Percentiles rank a stretch among this genome's conserved stretches.
phyloP scores from a whole-genome alignment of 1,140 invertebrate genomes.

The Brachionus plicatilis region DNA sequence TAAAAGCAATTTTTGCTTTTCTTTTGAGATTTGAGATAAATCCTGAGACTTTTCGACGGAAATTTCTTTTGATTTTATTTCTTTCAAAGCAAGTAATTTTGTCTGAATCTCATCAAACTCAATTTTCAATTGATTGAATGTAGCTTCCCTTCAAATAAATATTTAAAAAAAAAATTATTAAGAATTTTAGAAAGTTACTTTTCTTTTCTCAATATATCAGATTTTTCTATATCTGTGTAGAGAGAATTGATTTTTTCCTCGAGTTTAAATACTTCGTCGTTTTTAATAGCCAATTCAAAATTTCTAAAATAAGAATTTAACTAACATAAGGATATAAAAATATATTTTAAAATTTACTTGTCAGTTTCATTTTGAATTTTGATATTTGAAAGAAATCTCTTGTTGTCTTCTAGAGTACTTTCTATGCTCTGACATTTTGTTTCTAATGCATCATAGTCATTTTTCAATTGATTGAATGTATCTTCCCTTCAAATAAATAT shows the following conservation, averaged over 20 bases:
- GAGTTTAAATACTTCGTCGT: neutral
- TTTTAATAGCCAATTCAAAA: neutral
- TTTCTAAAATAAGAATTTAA: neutral
- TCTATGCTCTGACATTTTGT: too few relatives aligned
- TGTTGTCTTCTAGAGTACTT: too few relatives aligned
- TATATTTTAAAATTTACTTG: neutral
- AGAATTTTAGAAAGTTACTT: neutral
- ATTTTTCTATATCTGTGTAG: neutral
- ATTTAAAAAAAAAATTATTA: neutral
- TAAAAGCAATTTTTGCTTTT: neutral
- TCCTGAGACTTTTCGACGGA: neutral
- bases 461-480: neutral
- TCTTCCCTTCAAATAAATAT: neutral
- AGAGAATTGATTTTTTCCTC: neutral
- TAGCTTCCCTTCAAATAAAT: neutral
- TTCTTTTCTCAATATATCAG: neutral
- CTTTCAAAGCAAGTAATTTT: neutral
- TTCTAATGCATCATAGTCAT: too few relatives aligned
- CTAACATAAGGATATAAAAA: neutral
- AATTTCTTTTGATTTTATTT: neutral
- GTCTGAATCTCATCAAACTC: neutral
- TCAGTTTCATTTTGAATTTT: neutral
- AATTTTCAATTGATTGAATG: neutral
- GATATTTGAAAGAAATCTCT: too few relatives aligned
- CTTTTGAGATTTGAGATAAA: neutral